Evolutionary conservation across 1,140 invertebrate genomes (phyloP).

Genomic region (Whitmania pigra): DNA sequence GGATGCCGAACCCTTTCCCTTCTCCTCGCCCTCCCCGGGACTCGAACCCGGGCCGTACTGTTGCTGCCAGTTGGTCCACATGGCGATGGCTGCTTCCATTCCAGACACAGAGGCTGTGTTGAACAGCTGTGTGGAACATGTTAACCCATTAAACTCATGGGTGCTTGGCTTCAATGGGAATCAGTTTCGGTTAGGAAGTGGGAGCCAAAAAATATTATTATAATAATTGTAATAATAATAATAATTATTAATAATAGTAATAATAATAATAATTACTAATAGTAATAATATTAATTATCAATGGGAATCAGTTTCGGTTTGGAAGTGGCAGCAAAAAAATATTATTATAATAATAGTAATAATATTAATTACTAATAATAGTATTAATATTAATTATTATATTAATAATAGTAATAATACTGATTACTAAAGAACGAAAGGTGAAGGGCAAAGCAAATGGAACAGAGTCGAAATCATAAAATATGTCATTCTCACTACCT

Average conservation of each 20-base stretch:
- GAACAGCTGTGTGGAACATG: constrained; percentile 7
- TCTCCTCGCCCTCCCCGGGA: not conserved
- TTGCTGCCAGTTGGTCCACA: not conserved
- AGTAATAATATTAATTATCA: no score
- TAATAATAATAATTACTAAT: no score
- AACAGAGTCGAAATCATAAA: no score
- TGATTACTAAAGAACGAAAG: no score
- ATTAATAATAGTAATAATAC: no score
- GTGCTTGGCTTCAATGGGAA: not conserved
- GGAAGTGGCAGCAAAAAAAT: not conserved
- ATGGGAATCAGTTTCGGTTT: not conserved
- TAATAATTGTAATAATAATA: not conserved
- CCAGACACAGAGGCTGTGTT: not conserved
- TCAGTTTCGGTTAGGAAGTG: not conserved
- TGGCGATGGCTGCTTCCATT: not conserved
- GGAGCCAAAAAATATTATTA: not conserved
- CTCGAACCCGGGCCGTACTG: not conserved
- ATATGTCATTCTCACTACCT: no score
- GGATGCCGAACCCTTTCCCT: not conserved
- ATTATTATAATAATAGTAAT: no score
- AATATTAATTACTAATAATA: no score
- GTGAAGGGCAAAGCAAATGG: no score
- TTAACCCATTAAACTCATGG: not conserved
- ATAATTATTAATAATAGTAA: no score
- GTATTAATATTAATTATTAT: no score